Base-by-base conservation (phyloP, 92 coral and sea anemone genomes). In the Zoanthus gigantus region DNA sequence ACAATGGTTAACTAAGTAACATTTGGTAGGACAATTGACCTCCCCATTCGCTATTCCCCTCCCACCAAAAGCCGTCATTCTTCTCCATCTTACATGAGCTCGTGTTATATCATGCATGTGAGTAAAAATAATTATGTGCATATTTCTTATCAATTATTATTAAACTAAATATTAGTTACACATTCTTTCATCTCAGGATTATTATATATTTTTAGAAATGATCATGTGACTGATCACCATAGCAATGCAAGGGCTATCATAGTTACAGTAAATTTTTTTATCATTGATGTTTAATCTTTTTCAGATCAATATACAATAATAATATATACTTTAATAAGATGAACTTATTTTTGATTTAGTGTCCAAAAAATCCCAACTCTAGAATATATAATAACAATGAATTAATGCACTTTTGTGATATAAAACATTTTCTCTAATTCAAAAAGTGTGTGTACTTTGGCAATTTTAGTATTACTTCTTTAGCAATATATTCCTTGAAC, bases 1-100 rank as follows among this genome's bases (percentile, higher is more conserved):
- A 85, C 73, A 86, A 93, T 91, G 92, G 91, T 58, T 16, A 12
- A 58, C n/a, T 58, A 58, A 58, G 66, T 58, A 58, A 58, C 28
- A 58, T 58, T 58, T 58, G 66, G 66, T 58, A 58, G 66, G 66
- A 58, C 66, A 58, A 58, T 58, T 58, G 66, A 58, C 66, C 66
- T 58, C 66, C 66, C 66, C 66, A 58, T 58, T 58, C 66, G 18
- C 66, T 58, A 58, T 58, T 58, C 66, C 66, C 66, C 66, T 58
- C 66, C 66, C 66, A 18, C 66, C 66, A 58, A 16, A 58, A 58
- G 66, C 66, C 0, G 18, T 58, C 66, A 58, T 58, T 12, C 66
- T 58, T 58, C 66, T 58, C 16, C 23, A 58, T 58, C 66, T 13
- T 12, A 58, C 66, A 58, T 58, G 66, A 12, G 66, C 66, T 58